Evolutionary conservation across 2,113 vertebrate genomes (phyloP).

Genomic region (Gambusia affinis): DNA sequence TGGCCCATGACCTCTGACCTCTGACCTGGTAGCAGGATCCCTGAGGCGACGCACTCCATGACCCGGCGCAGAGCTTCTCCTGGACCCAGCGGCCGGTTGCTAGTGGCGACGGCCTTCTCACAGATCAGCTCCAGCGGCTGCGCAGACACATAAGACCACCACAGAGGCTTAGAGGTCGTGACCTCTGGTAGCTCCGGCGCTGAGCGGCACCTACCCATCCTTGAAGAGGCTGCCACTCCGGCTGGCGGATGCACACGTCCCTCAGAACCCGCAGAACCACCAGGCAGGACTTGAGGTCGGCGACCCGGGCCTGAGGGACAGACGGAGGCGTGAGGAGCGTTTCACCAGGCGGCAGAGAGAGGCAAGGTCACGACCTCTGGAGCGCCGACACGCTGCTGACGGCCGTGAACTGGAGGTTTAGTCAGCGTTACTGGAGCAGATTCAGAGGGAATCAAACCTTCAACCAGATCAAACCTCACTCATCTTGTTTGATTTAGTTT

Average conservation of each 20-base stretch:
- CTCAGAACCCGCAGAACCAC: constrained; percentile 92
- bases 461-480: background rate
- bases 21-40: constrained; percentile 92
- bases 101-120: constrained; percentile 95
- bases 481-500: background rate
- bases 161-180: background rate
- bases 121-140: constrained; percentile 95
- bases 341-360: background rate
- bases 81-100: constrained; percentile 90
- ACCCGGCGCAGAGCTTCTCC: constrained; percentile 92
- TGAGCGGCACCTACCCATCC: constrained; percentile 88
- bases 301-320: constrained; percentile 88
- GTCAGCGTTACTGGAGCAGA: accelerated
- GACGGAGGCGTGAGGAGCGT: constrained; percentile 17
- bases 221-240: constrained; percentile 90
- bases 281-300: constrained; percentile 93
- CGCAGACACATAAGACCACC: background rate
- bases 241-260: constrained; percentile 91
- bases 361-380: background rate
- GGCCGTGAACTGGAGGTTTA: background rate
- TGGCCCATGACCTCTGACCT: constrained; percentile 73
- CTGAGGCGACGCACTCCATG: constrained; percentile 93
- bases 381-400: background rate
- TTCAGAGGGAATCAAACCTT: background rate
- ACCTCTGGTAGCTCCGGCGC: background rate